Evolutionary conservation across 1,140 invertebrate genomes (phyloP), one percentile per base, ranked within the genome.

Genomic region (Lutraria rhynchaena): DNA sequence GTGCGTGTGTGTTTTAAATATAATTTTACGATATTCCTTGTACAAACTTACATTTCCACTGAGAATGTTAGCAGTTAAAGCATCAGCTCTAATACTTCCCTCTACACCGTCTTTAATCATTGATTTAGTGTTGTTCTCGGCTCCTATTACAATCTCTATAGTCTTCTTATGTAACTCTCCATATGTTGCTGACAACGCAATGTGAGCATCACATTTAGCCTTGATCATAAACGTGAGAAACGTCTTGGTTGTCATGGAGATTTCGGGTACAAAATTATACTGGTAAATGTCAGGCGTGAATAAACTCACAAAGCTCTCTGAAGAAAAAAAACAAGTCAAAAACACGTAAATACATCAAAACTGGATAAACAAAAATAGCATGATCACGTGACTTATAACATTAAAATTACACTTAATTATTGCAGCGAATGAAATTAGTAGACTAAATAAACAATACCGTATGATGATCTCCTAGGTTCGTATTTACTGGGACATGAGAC

Each of bases 291-390:
- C 88, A 1, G 90, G 90, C 11, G 91, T 92, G 35, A 90, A 88
- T 7, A 92, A 88, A 15, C 89, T 89, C 7, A 90, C 89, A 74
- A 91, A 92, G 78, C 89, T 91, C 70, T 88, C 91, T 92, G 83
- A 17, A 86, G 83, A 19, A 41, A 44, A 37, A 71, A 78, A 24
- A n/a, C n/a, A n/a, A n/a, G n/a, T n/a, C n/a, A n/a, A n/a, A n/a
- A n/a, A n/a, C n/a, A n/a, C n/a, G n/a, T n/a, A n/a, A n/a, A n/a
- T n/a, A n/a, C n/a, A n/a, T n/a, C n/a, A n/a, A n/a, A n/a, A n/a
- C n/a, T n/a, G n/a, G n/a, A n/a, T n/a, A n/a, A n/a, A n/a, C n/a
- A n/a, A n/a, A n/a, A n/a, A n/a, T n/a, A n/a, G n/a, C n/a, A n/a
- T n/a, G n/a, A n/a, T n/a, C n/a, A n/a, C n/a, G n/a, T n/a, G n/a